phyloP scores from a whole-genome alignment of 2,113 vertebrate genomes.

The Clarias gariepinus region DNA sequence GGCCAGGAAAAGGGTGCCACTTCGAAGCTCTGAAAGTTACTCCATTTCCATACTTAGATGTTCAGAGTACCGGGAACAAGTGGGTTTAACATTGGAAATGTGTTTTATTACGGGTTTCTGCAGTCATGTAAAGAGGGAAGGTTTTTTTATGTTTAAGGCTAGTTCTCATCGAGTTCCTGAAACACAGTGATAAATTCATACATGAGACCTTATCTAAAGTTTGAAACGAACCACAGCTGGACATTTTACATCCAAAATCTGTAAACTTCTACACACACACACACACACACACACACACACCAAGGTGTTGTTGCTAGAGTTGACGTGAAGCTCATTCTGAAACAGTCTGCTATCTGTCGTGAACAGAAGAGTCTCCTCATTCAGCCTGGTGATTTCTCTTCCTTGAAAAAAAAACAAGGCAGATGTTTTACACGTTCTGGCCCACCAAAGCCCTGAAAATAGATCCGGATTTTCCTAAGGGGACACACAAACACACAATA shows the following conservation, averaged over 20 bases:
- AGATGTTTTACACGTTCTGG: conserved; percentile 19
- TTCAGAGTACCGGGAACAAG: neutral
- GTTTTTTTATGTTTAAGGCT: too few species aligned
- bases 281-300: neutral
- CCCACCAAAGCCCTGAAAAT: neutral
- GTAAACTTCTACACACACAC: neutral
- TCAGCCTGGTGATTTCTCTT: neutral
- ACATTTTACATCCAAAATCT: neutral
- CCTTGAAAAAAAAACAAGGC: neutral
- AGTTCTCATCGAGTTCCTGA: too few species aligned
- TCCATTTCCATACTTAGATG: neutral
- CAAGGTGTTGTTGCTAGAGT: too few species aligned
- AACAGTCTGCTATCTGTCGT: neutral
- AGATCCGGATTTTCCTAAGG: neutral
- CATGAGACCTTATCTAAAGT: neutral
- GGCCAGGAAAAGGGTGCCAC: neutral
- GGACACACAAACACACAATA: neutral
- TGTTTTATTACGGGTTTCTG: too few species aligned
- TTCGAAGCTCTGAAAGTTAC: neutral
- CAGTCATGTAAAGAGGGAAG: neutral
- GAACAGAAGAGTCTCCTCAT: neutral
- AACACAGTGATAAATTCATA: neutral
- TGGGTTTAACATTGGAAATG: too few species aligned
- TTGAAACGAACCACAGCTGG: neutral
- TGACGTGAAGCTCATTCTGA: neutral